Conservation (phyloP, 2,888 invertebrate species). For the Drosophila yooni region DNA sequence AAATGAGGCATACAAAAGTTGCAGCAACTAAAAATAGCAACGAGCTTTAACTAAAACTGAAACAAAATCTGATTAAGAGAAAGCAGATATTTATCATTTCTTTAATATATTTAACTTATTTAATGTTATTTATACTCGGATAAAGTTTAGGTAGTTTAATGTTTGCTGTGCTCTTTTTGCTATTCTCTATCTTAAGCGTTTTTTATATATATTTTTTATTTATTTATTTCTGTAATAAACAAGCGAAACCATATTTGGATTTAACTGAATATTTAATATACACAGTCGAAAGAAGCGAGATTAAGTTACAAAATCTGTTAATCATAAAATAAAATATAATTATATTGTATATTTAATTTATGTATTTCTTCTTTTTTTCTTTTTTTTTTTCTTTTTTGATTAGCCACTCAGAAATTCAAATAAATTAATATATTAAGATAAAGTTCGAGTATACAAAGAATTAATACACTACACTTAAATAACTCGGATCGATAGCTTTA, state of each 20-base stretch:
- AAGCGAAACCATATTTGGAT: background rate
- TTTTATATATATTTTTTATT: background rate
- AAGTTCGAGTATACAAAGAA: background rate
- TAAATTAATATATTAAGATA: background rate
- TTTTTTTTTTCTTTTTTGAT: background rate
- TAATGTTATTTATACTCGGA: background rate
- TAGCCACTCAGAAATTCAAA: background rate
- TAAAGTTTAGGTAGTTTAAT: background rate
- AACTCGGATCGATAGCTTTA: background rate
- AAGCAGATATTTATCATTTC: background rate
- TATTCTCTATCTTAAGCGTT: background rate
- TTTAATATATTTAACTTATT: background rate
- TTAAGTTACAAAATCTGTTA: background rate
- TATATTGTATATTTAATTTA: background rate
- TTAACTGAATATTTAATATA: background rate
- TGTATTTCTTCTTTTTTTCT: no score
- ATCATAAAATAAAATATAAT: background rate
- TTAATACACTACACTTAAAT: background rate
- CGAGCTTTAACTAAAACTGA: conserved; percentile 9
- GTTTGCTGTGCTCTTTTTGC: background rate
- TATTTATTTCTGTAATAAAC: no score
- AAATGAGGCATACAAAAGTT: conserved; percentile 14
- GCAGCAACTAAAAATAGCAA: conserved; percentile 15
- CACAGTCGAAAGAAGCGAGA: background rate
- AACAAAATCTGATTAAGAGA: background rate